A percentile compares a stretch with the other conserved stretches of the same genome.
These are phyloP conservation scores for Chloropsis hardwickii DNA, from an alignment of 2,113 vertebrate species.

Conservation along the genomic window DNA sequence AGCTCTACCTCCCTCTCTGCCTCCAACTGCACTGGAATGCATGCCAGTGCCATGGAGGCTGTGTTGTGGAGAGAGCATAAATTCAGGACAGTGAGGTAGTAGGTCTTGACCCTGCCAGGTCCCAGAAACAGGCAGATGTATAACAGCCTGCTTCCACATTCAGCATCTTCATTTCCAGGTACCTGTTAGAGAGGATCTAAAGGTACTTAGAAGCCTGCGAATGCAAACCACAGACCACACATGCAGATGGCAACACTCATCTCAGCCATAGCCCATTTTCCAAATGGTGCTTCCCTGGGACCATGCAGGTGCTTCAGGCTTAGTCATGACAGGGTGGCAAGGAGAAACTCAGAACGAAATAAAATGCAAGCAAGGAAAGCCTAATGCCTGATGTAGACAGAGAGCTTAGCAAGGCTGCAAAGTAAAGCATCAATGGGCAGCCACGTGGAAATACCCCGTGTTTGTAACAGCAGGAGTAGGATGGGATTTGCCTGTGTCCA, in stretches of 20 bases:
- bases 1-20: not conserved
- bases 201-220: not conserved
- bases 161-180: not conserved
- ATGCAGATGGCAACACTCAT: not conserved
- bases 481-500: not conserved
- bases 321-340: not conserved
- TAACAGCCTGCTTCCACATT: not conserved
- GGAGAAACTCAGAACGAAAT: not conserved
- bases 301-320: not conserved
- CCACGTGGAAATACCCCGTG: accelerated
- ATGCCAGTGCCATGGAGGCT: not conserved
- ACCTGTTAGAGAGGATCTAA: not conserved
- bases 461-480: not conserved
- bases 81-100: not conserved
- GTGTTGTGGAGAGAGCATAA: not conserved
- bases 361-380: not conserved
- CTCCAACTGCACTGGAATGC: not conserved
- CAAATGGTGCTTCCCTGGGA: not conserved
- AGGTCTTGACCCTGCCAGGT: not conserved
- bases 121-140: not conserved
- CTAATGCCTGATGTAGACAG: not conserved
- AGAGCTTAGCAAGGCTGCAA: not conserved
- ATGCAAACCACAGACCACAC: not conserved
- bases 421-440: not conserved
- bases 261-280: not conserved